Percentiles rank a stretch among this genome's conserved stretches.
Evolutionary conservation across 2,797 vertebrate genomes (phyloP).

Genomic region (Cossypha polioptera): DNA sequence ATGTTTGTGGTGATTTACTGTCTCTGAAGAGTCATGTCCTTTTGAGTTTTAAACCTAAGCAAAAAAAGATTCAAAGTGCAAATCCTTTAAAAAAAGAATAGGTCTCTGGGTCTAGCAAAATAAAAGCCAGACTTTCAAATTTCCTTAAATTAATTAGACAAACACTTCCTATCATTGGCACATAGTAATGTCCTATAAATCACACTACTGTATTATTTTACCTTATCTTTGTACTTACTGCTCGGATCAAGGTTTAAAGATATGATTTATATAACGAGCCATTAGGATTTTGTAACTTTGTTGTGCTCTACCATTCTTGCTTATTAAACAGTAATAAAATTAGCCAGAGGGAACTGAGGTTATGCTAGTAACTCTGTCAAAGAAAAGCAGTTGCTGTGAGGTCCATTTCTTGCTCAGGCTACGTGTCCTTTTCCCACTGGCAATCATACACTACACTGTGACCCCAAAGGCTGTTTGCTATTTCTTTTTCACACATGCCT

Average conservation of each 20-base stretch:
- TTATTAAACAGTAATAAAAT: constrained; percentile 60
- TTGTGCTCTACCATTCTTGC: not conserved
- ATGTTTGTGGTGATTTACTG: not conserved
- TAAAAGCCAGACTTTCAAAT: constrained; percentile 27
- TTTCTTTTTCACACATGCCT: constrained; percentile 37
- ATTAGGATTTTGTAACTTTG: constrained; percentile 43
- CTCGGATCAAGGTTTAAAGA: constrained; percentile 12
- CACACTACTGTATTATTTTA: not conserved
- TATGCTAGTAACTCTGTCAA: constrained; percentile 12
- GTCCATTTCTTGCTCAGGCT: not conserved
- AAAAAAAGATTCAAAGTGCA: constrained; percentile 2
- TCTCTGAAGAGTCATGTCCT: not conserved
- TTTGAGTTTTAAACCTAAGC: constrained; percentile 34
- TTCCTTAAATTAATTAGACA: not conserved
- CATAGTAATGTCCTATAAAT: not conserved
- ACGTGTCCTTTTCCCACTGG: not conserved
- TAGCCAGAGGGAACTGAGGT: constrained; percentile 4
- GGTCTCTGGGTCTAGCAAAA: not conserved
- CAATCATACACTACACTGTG: not conserved
- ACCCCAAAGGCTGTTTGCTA: not conserved
- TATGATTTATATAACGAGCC: not conserved
- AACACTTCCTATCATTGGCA: not conserved
- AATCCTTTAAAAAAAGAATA: not conserved
- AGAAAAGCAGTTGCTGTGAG: not conserved
- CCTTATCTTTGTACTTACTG: constrained; percentile 8